Evolutionary conservation across 2,797 vertebrate species (phyloP), one percentile per base, ranked within the genome.

Genomic region (Sciaenops ocellatus): DNA sequence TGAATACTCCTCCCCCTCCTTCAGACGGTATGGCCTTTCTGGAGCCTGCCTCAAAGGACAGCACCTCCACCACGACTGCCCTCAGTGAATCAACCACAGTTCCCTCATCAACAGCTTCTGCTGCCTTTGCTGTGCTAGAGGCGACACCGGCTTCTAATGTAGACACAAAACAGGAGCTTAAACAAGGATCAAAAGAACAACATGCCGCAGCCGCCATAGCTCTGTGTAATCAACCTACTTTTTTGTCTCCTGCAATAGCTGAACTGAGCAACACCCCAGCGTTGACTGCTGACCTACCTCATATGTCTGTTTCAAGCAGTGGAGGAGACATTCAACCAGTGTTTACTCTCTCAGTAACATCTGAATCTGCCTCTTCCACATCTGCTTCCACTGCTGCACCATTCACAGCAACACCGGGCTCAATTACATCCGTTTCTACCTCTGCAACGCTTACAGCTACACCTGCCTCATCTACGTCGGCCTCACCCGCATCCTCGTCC

Each of bases 1-100:
- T 88, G 42, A 78, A 78, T 63, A 88, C 80, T 7, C 87, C 88
- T 22, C 79, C 89, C 1, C 77, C 83, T 63, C 71, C 44, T 34
- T 26, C 76, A 46, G 82, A 91, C 46, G 41, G 6, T 59, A 28
- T 80, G 3, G 4, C 18, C 24, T 28, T 11, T 67, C 76, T 34
- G 63, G 81, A 85, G 52, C 46, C 71, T 26, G 55, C 51, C 20
- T 18, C 76, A 60, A 85, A 80, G 56, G 82, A 78, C 51, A 82
- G n/a, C 17, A 42, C 56, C 22, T 48, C 83, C 17, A 54, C 61
- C 50, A 62, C 74, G 38, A 15, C 57, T 68, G 17, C 30, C 10
- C 38, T 55, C n/a, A 59, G 10, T 74, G 73, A 85, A 47, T 74
- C 57, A 24, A 69, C 38, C 11, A 2, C 22, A 30, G 60, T 30